A percentile compares a stretch with the other conserved stretches of the same genome.
These are phyloP conservation scores for Tinea trinotella DNA, from an alignment of 2,888 invertebrate species.

Conservation along the genomic window DNA sequence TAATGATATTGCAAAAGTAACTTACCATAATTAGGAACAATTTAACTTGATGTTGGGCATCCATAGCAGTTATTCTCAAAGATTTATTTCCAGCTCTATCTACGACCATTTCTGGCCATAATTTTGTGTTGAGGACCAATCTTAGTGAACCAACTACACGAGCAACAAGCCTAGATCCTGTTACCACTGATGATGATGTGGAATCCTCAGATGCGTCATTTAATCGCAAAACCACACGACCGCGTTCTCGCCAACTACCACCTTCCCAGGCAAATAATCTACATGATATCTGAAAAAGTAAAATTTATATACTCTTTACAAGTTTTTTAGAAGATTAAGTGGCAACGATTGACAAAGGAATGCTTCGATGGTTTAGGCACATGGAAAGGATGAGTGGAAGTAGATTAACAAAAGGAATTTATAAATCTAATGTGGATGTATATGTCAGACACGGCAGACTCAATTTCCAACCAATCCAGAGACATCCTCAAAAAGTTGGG, in stretches of 20 bases:
- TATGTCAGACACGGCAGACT: too few relatives aligned
- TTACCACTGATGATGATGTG: slow-evolving; percentile 34
- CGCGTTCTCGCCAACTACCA: slow-evolving; percentile 91
- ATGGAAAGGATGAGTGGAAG: too few relatives aligned
- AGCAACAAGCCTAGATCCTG: slow-evolving; percentile 86
- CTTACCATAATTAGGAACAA: slow-evolving; percentile 88
- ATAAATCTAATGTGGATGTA: too few relatives aligned
- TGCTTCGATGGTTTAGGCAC: too few relatives aligned
- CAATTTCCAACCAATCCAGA: too few relatives aligned
- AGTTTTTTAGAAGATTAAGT: too few relatives aligned
- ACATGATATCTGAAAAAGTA: slow-evolving; percentile 76
- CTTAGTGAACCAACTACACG: slow-evolving; percentile 91
- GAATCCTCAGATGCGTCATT: slow-evolving; percentile 79
- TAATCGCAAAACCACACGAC: slow-evolving; percentile 88
- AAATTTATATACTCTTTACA: too few relatives aligned
- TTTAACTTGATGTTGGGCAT: slow-evolving; percentile 85
- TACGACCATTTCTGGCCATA: slow-evolving; percentile 94
- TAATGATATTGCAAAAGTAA: too few relatives aligned
- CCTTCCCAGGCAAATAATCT: slow-evolving; percentile 92
- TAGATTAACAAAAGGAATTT: too few relatives aligned
- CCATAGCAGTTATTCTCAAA: slow-evolving; percentile 89
- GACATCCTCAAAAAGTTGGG: too few relatives aligned
- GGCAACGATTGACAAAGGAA: too few relatives aligned
- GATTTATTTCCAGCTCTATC: slow-evolving; percentile 91
- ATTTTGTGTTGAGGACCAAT: slow-evolving; percentile 92